Evolutionary conservation across 30 jellyfish, hydroid and myxozoan genomes (phyloP).

Genomic region (Aurelia aurita): DNA sequence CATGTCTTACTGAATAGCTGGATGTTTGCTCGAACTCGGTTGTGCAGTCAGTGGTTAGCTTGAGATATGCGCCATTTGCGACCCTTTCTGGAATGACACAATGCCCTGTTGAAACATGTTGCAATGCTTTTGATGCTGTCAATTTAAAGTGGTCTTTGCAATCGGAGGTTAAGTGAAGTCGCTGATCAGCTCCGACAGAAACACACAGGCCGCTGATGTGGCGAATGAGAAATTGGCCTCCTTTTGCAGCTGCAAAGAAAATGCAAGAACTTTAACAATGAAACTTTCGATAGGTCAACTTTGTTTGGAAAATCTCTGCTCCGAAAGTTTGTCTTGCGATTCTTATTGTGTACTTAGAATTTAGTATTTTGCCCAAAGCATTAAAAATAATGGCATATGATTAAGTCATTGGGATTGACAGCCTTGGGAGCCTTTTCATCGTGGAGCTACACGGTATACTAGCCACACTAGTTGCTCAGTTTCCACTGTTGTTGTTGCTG

Average conservation of each 20-base stretch:
- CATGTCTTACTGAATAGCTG: conserved; percentile 14
- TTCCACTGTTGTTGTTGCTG: too few relatives aligned
- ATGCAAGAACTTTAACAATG: too few relatives aligned
- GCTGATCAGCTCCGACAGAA: background rate
- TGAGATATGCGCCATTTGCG: background rate
- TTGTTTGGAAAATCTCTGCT: too few relatives aligned
- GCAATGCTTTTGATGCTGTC: background rate
- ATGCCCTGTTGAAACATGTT: background rate
- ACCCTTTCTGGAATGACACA: conserved; percentile 11
- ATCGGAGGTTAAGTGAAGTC: conserved; percentile 2
- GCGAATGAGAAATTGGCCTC: background rate
- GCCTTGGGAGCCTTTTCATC: too few relatives aligned
- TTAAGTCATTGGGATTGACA: too few relatives aligned
- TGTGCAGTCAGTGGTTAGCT: background rate
- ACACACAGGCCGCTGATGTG: conserved; percentile 32
- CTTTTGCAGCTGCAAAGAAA: background rate
- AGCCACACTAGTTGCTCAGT: too few relatives aligned
- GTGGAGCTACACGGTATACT: too few relatives aligned
- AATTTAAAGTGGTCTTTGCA: conserved; percentile 16
- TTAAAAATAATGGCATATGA: too few relatives aligned
- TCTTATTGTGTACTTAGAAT: too few relatives aligned
- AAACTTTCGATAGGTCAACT: too few relatives aligned
- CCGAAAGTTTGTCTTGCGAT: too few relatives aligned
- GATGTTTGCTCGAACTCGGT: conserved; percentile 24
- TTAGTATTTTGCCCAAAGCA: too few relatives aligned